phyloP scores from a whole-genome alignment of 2,797 vertebrate species.

The Sebastolobus alascanus region DNA sequence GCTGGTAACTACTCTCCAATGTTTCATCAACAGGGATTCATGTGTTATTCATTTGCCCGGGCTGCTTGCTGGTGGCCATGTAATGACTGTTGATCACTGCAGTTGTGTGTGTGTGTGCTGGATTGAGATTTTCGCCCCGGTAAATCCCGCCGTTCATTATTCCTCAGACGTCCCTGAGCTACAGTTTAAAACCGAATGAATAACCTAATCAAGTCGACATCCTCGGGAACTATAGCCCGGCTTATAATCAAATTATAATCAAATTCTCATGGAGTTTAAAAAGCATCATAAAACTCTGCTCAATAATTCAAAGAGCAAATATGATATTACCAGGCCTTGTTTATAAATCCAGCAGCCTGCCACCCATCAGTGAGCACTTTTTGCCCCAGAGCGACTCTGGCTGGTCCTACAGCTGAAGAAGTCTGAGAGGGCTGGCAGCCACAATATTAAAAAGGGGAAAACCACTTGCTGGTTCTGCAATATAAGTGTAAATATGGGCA shows the following conservation, averaged over 20 bases:
- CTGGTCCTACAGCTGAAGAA: constrained; percentile 73
- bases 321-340: constrained; percentile 83
- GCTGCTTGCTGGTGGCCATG: constrained; percentile 74
- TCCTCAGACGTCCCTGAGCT: constrained; percentile 60
- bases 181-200: constrained; percentile 72
- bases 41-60: constrained; percentile 80
- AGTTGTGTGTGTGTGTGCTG: constrained; percentile 72
- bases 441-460: constrained; percentile 80
- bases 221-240: constrained; percentile 71
- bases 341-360: constrained; percentile 80
- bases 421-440: constrained; percentile 67
- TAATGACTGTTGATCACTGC: constrained; percentile 81
- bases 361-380: constrained; percentile 73
- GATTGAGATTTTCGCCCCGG: constrained; percentile 69
- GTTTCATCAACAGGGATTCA: constrained; percentile 84
- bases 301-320: constrained; percentile 88
- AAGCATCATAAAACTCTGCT: constrained; percentile 85
- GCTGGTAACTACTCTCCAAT: constrained; percentile 80
- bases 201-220: constrained; percentile 75
- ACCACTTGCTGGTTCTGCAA: constrained; percentile 81
- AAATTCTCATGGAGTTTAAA: constrained; percentile 71
- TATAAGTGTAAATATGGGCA: constrained; percentile 86
- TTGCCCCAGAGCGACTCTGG: constrained; percentile 72
- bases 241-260: constrained; percentile 81
- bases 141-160: constrained; percentile 74